Conservation (phyloP, 2,888 invertebrate species). For the Eupelmus urozonus region DNA sequence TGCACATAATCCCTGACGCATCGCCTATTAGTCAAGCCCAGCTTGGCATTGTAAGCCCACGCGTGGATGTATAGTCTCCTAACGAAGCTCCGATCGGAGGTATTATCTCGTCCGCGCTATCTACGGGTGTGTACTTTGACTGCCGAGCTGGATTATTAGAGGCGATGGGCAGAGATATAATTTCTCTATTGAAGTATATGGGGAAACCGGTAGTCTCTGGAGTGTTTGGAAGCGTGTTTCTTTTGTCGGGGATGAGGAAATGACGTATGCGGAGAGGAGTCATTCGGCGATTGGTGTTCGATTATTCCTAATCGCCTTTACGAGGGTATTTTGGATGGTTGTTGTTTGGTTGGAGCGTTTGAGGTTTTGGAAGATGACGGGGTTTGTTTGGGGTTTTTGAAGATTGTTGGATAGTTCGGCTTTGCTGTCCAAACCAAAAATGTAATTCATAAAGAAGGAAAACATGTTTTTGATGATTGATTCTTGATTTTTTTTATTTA, state of each 20-base stretch:
- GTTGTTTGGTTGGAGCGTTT: too few species aligned
- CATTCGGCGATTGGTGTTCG: constrained; percentile 14
- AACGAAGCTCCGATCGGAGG: constrained; percentile 11
- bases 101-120: constrained; percentile 28
- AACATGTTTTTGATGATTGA: too few species aligned
- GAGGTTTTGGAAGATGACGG: too few species aligned
- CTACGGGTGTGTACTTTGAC: constrained; percentile 17
- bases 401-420: too few species aligned
- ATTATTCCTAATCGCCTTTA: constrained; percentile 34
- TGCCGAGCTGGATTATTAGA: constrained; percentile 6
- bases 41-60: constrained; percentile 13
- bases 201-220: background rate
- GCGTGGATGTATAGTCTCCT: background rate
- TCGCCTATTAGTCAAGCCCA: constrained; percentile 21
- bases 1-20: too few species aligned
- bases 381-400: too few species aligned
- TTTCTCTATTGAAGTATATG: background rate
- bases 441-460: too few species aligned
- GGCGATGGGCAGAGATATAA: constrained; percentile 28
- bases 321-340: too few species aligned
- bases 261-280: constrained; percentile 15
- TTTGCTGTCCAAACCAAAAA: too few species aligned
- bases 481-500: too few species aligned
- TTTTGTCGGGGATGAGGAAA: constrained; percentile 15
- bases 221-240: constrained; percentile 5